Conservation (phyloP, 35 echinoderm and acorn worm genomes). For the Apostichopus californicus region DNA sequence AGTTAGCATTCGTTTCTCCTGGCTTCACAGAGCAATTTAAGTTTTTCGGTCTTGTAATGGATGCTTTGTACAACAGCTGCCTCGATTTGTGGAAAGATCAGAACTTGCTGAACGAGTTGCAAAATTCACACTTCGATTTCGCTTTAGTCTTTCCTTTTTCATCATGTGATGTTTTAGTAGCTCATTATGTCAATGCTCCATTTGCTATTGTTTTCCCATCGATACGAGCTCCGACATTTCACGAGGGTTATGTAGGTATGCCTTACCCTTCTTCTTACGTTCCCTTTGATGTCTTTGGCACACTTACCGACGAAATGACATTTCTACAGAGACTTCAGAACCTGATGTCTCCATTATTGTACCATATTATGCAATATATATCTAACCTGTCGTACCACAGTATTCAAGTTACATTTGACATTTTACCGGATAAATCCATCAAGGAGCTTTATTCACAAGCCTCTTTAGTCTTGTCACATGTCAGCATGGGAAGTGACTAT, state of each 20-base stretch:
- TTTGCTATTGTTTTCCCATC: constrained; percentile 16
- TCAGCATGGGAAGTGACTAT: constrained; percentile 29
- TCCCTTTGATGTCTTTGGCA: constrained; percentile 1
- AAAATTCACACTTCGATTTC: constrained; percentile 6
- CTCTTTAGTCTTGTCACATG: background rate
- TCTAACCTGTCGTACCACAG: background rate
- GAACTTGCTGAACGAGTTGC: background rate
- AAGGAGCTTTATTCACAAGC: constrained; percentile 19
- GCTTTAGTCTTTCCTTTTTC: constrained; percentile 18
- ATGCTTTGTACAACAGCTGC: background rate
- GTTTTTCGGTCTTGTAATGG: background rate
- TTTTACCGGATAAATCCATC: constrained; percentile 44
- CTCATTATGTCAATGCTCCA: constrained; percentile 3
- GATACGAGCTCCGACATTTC: background rate
- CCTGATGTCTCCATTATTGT: background rate
- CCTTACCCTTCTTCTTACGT: constrained; percentile 33
- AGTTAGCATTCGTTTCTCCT: background rate
- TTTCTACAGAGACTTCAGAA: constrained; percentile 5
- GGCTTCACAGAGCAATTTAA: background rate
- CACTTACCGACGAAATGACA: constrained; percentile 19
- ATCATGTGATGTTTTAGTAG: constrained; percentile 21
- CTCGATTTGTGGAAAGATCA: constrained; percentile 11
- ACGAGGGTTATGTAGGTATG: constrained; percentile 26
- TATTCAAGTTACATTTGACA: background rate
- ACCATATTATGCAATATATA: background rate